Conservation (phyloP, 2,797 vertebrate genomes). For the Novumbra hubbsi region DNA sequence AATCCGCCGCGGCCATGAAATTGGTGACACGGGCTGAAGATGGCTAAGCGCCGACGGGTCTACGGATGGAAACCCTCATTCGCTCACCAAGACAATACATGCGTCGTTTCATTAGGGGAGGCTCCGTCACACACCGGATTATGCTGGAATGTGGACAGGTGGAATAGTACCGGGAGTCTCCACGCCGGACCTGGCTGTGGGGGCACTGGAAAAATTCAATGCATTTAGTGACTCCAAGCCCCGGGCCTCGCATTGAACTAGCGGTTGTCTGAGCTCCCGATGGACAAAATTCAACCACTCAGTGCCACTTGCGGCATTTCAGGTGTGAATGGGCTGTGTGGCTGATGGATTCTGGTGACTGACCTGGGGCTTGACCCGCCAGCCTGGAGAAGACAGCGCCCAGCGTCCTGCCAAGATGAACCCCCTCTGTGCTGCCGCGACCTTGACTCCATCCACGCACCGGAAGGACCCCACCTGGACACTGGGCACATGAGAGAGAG, state of each 20-base stretch:
- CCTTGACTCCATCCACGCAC: conserved; percentile 14
- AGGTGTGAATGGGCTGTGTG: conserved; percentile 73
- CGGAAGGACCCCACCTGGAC: conserved; percentile 22
- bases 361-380: conserved; percentile 63
- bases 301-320: conserved; percentile 66
- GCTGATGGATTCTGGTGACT: conserved; percentile 70
- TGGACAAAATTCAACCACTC: conserved; percentile 73
- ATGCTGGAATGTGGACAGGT: conserved; percentile 8
- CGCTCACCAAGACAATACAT: neutral
- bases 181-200: conserved; percentile 34
- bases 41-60: conserved; percentile 40
- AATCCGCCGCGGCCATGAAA: conserved; percentile 53
- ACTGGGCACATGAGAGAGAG: neutral
- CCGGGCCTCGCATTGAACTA: conserved; percentile 68
- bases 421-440: conserved; percentile 35
- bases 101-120: conserved; percentile 3
- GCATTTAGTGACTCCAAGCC: conserved; percentile 72
- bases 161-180: conserved; percentile 42
- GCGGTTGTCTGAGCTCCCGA: conserved; percentile 65
- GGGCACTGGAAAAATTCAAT: conserved; percentile 63
- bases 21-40: conserved; percentile 49
- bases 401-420: conserved; percentile 35
- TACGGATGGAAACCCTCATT: conserved; percentile 39
- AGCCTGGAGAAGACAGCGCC: conserved; percentile 7
- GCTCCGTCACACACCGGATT: neutral